Evolutionary conservation across 2,113 vertebrate genomes (phyloP).

Genomic region (Bos indicus): DNA sequence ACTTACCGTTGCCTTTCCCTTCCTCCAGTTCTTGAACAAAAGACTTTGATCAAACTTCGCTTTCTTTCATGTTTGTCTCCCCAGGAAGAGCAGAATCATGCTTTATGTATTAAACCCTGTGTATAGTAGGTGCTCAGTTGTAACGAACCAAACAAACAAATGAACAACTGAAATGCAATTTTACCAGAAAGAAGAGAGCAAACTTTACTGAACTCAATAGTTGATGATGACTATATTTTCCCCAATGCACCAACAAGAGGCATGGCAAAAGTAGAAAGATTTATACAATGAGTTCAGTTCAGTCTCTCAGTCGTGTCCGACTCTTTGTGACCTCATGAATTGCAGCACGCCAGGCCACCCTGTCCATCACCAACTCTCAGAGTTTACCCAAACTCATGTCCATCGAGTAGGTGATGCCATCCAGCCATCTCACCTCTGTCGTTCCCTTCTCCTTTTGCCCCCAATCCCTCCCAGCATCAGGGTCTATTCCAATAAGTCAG

Average conservation of each 20-base stretch:
- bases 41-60: background rate
- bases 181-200: background rate
- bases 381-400: too few relatives aligned
- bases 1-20: background rate
- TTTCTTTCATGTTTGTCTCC: background rate
- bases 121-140: background rate
- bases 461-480: too few relatives aligned
- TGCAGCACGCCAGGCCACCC: too few relatives aligned
- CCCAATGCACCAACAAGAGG: background rate
- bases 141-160: background rate
- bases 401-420: too few relatives aligned
- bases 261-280: background rate
- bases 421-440: too few relatives aligned
- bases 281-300: background rate
- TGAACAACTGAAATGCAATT: background rate
- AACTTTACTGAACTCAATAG: background rate
- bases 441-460: too few relatives aligned
- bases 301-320: fast-evolving
- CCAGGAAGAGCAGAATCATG: background rate
- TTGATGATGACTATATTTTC: background rate
- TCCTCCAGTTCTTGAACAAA: background rate
- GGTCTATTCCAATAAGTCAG: too few relatives aligned
- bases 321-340: too few relatives aligned
- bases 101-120: background rate
- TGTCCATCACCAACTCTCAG: too few relatives aligned